Base-by-base conservation (phyloP, 2,797 vertebrate genomes). In the Clangula hyemalis region DNA sequence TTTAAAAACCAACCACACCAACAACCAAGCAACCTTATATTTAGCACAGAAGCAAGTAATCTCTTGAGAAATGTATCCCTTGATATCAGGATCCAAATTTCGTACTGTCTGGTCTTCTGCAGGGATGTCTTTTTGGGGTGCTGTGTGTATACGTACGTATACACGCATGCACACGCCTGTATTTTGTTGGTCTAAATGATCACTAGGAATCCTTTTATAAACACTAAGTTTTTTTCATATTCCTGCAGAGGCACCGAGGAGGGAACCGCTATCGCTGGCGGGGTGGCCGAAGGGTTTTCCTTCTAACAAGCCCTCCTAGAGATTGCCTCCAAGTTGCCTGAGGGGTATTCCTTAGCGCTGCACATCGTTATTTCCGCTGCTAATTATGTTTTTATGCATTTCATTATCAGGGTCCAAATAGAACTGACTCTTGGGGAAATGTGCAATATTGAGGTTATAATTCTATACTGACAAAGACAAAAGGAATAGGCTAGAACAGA, bases 321-420 rank as follows among this genome's bases (percentile, higher is more conserved):
- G 62, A 19, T 84, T 95, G 93, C 92, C 88, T 91, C 72, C 14
- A 61, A 92, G 68, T 88, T 87, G 85, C 81, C 89, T 65, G 66
- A 91, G 93, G 89, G 93, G 58, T 96, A 22, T 96, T 94, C 96
- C 93, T 93, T 96, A 95, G 89, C 95, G 97, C 97, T 95, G 94
- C 80, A 88, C 93, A 28, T 95, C 71, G 91, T 95, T 76, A 64
- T 96, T 97, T 97, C 97, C 11, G 97, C 98, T 98, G 97, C 98
- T 98, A 97, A 96, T 97, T 93, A 85, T 41, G 85, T 96, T 97
- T 97, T 97, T 95, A 97, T 95, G 95, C 97, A 98, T 98, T 98
- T 98, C 95, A 95, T 97, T 95, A 97, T 98, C 97, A 97, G 98
- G 97, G 98, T 98, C 98, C 97, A 97, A 96, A 95, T 85, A 95